Percentiles rank a stretch among this genome's conserved stretches.
These are phyloP conservation scores for Trichoplax adhaerens DNA, from an alignment of 37 sponge, comb jelly and placozoan species.

Conservation along the genomic window DNA sequence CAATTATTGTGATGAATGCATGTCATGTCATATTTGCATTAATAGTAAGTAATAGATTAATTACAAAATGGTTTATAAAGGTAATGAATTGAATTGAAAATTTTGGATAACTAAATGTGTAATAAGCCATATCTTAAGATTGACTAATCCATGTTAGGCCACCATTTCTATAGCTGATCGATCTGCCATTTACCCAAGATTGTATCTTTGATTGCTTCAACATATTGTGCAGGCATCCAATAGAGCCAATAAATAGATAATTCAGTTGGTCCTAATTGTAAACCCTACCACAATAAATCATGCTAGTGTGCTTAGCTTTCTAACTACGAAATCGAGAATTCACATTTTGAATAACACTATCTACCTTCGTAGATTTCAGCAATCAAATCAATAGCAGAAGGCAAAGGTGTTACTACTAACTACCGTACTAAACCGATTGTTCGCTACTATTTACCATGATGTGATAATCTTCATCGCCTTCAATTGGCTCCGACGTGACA, in stretches of 20 bases:
- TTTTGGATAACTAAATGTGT: not conserved
- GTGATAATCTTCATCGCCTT: constrained; percentile 66
- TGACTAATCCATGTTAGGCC: constrained; percentile 1
- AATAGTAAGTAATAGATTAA: too few relatives aligned
- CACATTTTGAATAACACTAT: not conserved
- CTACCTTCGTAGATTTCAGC: too few relatives aligned
- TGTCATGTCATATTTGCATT: too few relatives aligned
- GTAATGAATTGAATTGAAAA: too few relatives aligned
- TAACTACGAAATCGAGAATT: not conserved
- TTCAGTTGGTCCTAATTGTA: constrained; percentile 81
- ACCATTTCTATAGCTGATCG: too few relatives aligned
- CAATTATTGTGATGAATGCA: too few relatives aligned
- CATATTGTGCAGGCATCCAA: constrained; percentile 90
- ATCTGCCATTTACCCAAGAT: constrained; percentile 71
- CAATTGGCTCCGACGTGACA: constrained; percentile 66
- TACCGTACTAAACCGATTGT: too few relatives aligned
- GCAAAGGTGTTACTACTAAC: too few relatives aligned
- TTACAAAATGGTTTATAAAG: too few relatives aligned
- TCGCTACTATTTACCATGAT: constrained; percentile 47
- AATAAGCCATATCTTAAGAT: not conserved
- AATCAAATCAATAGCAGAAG: too few relatives aligned
- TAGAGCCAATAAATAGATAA: constrained; percentile 78
- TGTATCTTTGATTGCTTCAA: constrained; percentile 70
- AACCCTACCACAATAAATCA: constrained; percentile 28
- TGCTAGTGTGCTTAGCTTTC: not conserved